Percentiles rank a stretch among this genome's conserved stretches.
phyloP scores from a whole-genome alignment of 2,113 vertebrate genomes.

The Anarrhichthys ocellatus region DNA sequence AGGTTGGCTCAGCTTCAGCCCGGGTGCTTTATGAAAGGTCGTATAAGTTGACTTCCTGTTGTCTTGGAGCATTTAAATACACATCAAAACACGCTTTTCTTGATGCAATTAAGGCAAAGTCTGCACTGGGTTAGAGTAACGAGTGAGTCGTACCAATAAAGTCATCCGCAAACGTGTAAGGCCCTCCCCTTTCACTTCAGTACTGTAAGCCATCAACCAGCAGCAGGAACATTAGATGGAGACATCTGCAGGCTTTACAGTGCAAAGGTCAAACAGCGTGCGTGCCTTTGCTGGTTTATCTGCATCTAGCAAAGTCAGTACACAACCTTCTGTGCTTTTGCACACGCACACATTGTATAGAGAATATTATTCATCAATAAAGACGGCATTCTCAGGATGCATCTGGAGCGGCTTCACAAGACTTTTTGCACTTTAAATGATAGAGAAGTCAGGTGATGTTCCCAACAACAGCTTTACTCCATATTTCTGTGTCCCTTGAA shows the following conservation, averaged over 20 bases:
- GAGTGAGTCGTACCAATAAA: slow-evolving; percentile 39
- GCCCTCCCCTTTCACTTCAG: slow-evolving; percentile 1
- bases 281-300: neutral
- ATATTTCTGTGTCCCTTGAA: neutral
- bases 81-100: slow-evolving; percentile 33
- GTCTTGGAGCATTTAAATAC: slow-evolving; percentile 45
- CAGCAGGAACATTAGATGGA: slow-evolving; percentile 5
- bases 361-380: neutral
- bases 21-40: slow-evolving; percentile 34
- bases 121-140: slow-evolving; percentile 37
- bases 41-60: slow-evolving; percentile 53
- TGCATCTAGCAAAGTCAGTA: neutral
- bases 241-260: slow-evolving; percentile 10
- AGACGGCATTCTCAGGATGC: neutral
- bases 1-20: slow-evolving; percentile 30
- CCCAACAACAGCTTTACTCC: neutral
- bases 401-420: neutral
- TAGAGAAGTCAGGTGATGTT: neutral
- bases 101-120: neutral
- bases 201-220: slow-evolving; percentile 28
- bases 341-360: neutral
- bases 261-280: neutral
- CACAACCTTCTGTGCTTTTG: neutral
- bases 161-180: neutral
- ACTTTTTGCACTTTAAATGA: neutral